These are phyloP conservation scores for Eutrigla gurnardus DNA, from an alignment of 2,797 vertebrate genomes.

Conservation along the genomic window DNA sequence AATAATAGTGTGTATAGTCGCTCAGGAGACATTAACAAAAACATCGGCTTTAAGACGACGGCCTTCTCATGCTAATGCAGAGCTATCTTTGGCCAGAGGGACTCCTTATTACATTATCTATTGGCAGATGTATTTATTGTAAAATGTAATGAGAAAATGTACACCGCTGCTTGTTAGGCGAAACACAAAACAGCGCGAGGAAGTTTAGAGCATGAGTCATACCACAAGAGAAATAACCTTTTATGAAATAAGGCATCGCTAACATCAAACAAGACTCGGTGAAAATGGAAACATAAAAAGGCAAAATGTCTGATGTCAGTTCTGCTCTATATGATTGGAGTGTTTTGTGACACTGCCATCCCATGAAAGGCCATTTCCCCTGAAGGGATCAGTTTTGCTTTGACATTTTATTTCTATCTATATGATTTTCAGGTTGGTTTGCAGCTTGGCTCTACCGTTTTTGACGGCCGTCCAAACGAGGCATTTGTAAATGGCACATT, in stretches of 20 bases:
- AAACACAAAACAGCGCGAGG: conserved; percentile 9
- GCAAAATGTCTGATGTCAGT: conserved; percentile 49
- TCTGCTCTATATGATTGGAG: conserved; percentile 41
- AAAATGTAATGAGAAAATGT: conserved; percentile 24
- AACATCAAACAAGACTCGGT: conserved; percentile 47
- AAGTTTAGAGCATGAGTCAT: conserved; percentile 27
- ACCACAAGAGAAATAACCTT: conserved; percentile 27
- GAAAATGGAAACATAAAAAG: conserved; percentile 38
- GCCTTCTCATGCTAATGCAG: conserved; percentile 39
- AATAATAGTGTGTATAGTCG: conserved; percentile 17
- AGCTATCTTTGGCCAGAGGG: conserved; percentile 17
- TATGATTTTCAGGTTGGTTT: conserved; percentile 41
- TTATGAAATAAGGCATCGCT: conserved; percentile 21
- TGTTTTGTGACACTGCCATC: conserved; percentile 31
- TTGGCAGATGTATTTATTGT: conserved; percentile 34
- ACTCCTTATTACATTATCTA: conserved; percentile 40
- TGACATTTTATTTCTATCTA: conserved; percentile 54
- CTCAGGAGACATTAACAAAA: conserved; percentile 43
- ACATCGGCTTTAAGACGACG: conserved; percentile 18
- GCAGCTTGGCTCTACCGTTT: conserved; percentile 19
- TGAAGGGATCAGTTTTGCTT: conserved; percentile 31
- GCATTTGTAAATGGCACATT: conserved; percentile 26
- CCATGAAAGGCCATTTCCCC: conserved; percentile 48
- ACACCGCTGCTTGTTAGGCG: conserved; percentile 35
- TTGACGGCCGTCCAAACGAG: conserved; percentile 37